phyloP scores from a whole-genome alignment of 2,888 invertebrate genomes.

The Trachelus stipa region DNA sequence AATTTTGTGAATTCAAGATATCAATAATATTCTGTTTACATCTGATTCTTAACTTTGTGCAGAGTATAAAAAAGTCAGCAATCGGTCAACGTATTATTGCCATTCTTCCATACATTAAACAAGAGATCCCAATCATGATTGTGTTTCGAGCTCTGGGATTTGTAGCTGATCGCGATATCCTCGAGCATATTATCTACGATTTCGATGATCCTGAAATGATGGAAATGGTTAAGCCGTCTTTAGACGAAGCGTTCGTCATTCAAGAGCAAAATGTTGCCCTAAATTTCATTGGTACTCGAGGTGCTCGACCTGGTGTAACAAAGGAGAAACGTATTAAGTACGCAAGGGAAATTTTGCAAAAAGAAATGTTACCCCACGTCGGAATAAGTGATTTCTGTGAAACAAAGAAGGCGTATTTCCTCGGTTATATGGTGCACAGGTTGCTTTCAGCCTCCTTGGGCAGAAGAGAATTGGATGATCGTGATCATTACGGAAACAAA shows the following conservation, averaged over 20 bases:
- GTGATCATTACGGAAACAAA: slow-evolving; percentile 99
- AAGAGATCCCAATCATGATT: slow-evolving; percentile 99
- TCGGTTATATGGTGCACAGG: slow-evolving; percentile 99
- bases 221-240: slow-evolving; percentile 99
- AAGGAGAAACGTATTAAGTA: slow-evolving; percentile 99
- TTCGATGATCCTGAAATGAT: slow-evolving; percentile 99
- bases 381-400: slow-evolving; percentile 99
- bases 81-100: slow-evolving; percentile 99
- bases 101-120: slow-evolving; percentile 98
- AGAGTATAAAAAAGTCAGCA: slow-evolving; percentile 97
- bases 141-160: slow-evolving; percentile 99
- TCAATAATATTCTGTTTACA: not conserved
- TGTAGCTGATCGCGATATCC: slow-evolving; percentile 98
- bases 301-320: slow-evolving; percentile 97
- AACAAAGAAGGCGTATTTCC: slow-evolving; percentile 98
- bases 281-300: slow-evolving; percentile 98
- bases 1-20: not conserved
- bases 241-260: slow-evolving; percentile 99
- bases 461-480: slow-evolving; percentile 96
- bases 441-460: slow-evolving; percentile 93
- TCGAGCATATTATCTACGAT: slow-evolving; percentile 99
- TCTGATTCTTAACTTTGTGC: slow-evolving; percentile 46
- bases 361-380: slow-evolving; percentile 99
- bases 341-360: slow-evolving; percentile 98
- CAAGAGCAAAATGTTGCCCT: slow-evolving; percentile 99